Percentiles rank a stretch among this genome's conserved stretches.
These are phyloP conservation scores for Drosophila greeni DNA, from an alignment of 2,888 invertebrate genomes.

Conservation along the genomic window DNA sequence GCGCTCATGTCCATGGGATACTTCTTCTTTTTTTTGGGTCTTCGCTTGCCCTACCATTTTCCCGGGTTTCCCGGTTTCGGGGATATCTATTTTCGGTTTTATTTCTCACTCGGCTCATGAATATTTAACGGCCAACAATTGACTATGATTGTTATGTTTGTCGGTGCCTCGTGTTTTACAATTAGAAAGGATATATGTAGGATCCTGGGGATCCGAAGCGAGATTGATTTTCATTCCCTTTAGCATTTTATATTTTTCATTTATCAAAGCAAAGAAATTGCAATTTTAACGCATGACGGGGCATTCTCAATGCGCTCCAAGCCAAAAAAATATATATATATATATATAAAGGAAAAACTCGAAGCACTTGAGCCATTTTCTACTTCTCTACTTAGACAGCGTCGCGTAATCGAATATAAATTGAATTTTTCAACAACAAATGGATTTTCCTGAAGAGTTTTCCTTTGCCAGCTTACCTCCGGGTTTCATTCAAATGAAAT, in stretches of 20 bases:
- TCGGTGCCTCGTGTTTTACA: slow-evolving; percentile 47
- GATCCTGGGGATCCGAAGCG: not conserved
- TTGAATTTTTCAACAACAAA: slow-evolving; percentile 68
- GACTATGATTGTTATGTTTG: slow-evolving; percentile 70
- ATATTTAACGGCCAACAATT: slow-evolving; percentile 71
- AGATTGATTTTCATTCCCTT: slow-evolving; percentile 28
- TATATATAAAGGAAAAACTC: slow-evolving; percentile 20
- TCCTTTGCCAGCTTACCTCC: slow-evolving; percentile 29
- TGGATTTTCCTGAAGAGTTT: slow-evolving; percentile 63
- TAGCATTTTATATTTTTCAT: slow-evolving; percentile 45
- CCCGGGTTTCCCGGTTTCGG: not conserved
- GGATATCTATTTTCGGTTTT: slow-evolving; percentile 55
- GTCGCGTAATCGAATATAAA: slow-evolving; percentile 71
- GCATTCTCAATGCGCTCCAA: slow-evolving; percentile 64
- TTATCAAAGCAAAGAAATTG: slow-evolving; percentile 65
- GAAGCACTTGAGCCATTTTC: slow-evolving; percentile 40
- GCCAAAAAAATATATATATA: no score
- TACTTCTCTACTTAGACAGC: slow-evolving; percentile 63
- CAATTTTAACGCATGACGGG: slow-evolving; percentile 72
- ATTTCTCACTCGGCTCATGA: slow-evolving; percentile 67
- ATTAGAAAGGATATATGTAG: slow-evolving; percentile 47
- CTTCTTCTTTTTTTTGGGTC: slow-evolving; percentile 39
- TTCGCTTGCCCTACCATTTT: not conserved
- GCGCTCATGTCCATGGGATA: slow-evolving; percentile 55
- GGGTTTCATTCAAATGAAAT: slow-evolving; percentile 61